Evolutionary conservation across 2,888 invertebrate genomes (phyloP).

Genomic region (Chloroclysta siterata): DNA sequence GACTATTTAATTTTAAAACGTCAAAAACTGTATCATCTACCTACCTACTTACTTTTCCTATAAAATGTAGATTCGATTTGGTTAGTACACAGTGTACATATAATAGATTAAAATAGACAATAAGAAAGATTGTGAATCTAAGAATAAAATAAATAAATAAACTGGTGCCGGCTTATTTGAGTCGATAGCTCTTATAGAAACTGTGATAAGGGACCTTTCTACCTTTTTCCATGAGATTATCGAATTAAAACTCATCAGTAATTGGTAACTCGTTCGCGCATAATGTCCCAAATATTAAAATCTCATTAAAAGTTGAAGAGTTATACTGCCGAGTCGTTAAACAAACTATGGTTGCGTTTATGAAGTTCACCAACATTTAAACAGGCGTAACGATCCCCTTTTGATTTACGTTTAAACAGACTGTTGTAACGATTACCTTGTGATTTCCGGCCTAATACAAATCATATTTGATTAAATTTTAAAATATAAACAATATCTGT

Average conservation of each 20-base stretch:
- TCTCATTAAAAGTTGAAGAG: constrained; percentile 45
- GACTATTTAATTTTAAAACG: too few species aligned
- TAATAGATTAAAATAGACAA: too few species aligned
- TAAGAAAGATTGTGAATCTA: too few species aligned
- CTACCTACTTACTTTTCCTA: too few species aligned
- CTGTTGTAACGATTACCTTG: background rate
- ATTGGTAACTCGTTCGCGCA: constrained; percentile 32
- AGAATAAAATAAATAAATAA: too few species aligned
- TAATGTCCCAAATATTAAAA: constrained; percentile 42
- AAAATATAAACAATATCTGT: background rate
- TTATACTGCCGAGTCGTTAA: constrained; percentile 31
- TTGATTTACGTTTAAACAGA: background rate
- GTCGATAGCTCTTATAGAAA: too few species aligned
- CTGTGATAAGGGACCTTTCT: background rate
- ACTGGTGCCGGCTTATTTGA: too few species aligned
- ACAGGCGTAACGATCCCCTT: background rate
- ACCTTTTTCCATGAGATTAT: constrained; percentile 25
- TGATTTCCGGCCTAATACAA: too few species aligned
- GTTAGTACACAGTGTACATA: too few species aligned
- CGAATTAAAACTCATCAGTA: constrained; percentile 38
- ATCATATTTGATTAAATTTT: too few species aligned
- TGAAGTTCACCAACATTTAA: background rate
- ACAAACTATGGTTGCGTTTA: constrained; percentile 26
- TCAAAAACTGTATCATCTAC: too few species aligned
- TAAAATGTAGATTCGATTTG: too few species aligned